Base-by-base conservation (phyloP, 1,140 invertebrate genomes). In the Nixonia krombeini region DNA sequence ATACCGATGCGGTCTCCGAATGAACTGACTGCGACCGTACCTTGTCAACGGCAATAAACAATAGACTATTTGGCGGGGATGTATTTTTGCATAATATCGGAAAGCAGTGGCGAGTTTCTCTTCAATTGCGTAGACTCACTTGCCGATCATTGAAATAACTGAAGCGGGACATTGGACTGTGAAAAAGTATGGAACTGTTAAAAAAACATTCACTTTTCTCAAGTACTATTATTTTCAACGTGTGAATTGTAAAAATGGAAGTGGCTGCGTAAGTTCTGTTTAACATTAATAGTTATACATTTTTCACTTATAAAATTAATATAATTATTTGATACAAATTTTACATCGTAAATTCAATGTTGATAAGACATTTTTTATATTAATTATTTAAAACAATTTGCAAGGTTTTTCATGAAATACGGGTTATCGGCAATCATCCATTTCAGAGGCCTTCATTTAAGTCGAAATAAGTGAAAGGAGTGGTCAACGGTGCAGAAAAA, bases 1-100 rank as follows among this genome's bases (percentile, higher is more conserved):
- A 7, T 18, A 0, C 1, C 18, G 17, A 18, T 3, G 4, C 9
- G 0, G 58, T 65, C 52, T 55, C 38, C 17, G 42, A 61, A 13
- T 26, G 23, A 68, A 76, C 72, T 76, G 70, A 51, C 47, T 31
- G 42, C 33, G 44, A 68, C 28, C 50, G 31, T 44, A 47, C 28
- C 41, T 31, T 49, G 56, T 62, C 57, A 70, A 62, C 46, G 67
- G 16, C 74, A 69, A 73, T 73, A 73, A 78, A 75, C 75, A 78
- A 76, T 75, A 38, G 45, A 42, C 61, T 59, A 47, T 55, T 40
- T 59, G 73, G 75, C 52, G 74, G 68, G 73, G 73, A 79, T 77
- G 66, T 61, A 72, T 77, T 82, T 85, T 85, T 85, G 78, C 83
- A 84, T 85, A 85, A 85, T 77, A 73, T 72, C 74, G 75, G 79